A percentile compares a stretch with the other conserved stretches of the same genome.
phyloP scores from a whole-genome alignment of 2,797 vertebrate genomes.

The Coregonus suidteri region DNA sequence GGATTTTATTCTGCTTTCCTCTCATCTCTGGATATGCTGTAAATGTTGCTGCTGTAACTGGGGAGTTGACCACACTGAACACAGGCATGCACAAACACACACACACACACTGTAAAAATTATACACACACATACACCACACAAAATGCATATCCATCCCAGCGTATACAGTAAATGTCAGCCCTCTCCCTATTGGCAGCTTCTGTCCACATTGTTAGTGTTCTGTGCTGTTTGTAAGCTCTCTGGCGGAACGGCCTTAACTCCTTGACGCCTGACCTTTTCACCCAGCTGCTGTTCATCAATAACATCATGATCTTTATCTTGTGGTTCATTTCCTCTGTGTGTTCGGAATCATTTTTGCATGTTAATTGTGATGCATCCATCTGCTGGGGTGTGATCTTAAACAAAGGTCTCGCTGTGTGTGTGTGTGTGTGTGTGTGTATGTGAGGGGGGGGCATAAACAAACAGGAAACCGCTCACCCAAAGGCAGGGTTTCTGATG shows the following conservation, averaged over 20 bases:
- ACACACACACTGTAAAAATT: not conserved
- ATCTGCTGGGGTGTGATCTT: not conserved
- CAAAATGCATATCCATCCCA: slow-evolving; percentile 37
- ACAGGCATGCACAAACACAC: slow-evolving; percentile 2
- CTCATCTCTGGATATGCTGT: slow-evolving; percentile 39
- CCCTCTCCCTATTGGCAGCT: slow-evolving; percentile 36
- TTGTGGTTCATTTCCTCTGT: slow-evolving; percentile 24
- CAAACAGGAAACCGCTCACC: too few species aligned
- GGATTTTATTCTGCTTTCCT: slow-evolving; percentile 34
- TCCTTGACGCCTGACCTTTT: slow-evolving; percentile 30
- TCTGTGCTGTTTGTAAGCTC: slow-evolving; percentile 34
- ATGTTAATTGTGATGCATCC: not conserved
- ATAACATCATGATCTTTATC: slow-evolving; percentile 14
- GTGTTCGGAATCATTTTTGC: slow-evolving; percentile 24
- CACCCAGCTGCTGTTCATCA: slow-evolving; percentile 24
- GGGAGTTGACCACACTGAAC: slow-evolving; percentile 29
- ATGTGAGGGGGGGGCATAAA: too few species aligned
- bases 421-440: not conserved
- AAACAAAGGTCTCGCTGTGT: not conserved
- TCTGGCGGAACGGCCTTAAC: slow-evolving; percentile 34
- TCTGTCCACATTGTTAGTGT: slow-evolving; percentile 24
- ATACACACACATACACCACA: too few species aligned
- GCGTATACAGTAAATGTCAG: slow-evolving; percentile 62
- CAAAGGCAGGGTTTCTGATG: too few species aligned
- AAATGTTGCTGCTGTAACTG: slow-evolving; percentile 20